Percentiles rank a stretch among this genome's conserved stretches.
phyloP scores from a whole-genome alignment of 1,140 invertebrate species.

The Macrostomum lignano region DNA sequence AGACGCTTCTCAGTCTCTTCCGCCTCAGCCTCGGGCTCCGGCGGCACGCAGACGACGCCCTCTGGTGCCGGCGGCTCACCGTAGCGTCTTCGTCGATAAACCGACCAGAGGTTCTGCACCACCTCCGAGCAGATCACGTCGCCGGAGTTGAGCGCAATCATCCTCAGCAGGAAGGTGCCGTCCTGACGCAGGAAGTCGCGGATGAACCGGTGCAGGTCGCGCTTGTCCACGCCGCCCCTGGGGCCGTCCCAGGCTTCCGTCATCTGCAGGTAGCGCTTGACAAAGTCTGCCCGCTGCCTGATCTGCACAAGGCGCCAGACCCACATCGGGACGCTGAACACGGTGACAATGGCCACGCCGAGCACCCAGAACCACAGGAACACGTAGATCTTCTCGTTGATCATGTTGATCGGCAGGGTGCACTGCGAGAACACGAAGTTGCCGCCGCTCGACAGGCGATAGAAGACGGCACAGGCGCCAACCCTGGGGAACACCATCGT shows the following conservation, averaged over 20 bases:
- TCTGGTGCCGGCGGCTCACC: too few relatives aligned
- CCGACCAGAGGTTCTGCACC: background rate
- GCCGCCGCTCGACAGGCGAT: too few relatives aligned
- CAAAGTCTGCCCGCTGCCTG: background rate
- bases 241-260: background rate
- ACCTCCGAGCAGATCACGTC: background rate
- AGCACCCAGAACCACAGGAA: constrained; percentile 1
- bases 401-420: constrained; percentile 5
- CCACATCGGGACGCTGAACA: constrained; percentile 4
- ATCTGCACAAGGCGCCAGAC: background rate
- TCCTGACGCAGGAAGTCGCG: background rate
- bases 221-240: too few relatives aligned
- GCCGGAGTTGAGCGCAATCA: background rate
- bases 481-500: too few relatives aligned
- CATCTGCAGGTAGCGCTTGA: background rate
- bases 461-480: too few relatives aligned
- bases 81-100: constrained; percentile 1
- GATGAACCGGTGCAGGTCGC: background rate
- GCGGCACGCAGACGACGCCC: too few relatives aligned
- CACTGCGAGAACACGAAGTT: constrained; percentile 1
- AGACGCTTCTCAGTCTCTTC: too few relatives aligned
- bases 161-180: background rate
- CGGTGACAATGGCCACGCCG: background rate
- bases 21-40: too few relatives aligned
- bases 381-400: constrained; percentile 6